Percentiles rank a stretch among this genome's conserved stretches.
Evolutionary conservation across 2,797 vertebrate species (phyloP).

Genomic region (Fistularia commersonii): DNA sequence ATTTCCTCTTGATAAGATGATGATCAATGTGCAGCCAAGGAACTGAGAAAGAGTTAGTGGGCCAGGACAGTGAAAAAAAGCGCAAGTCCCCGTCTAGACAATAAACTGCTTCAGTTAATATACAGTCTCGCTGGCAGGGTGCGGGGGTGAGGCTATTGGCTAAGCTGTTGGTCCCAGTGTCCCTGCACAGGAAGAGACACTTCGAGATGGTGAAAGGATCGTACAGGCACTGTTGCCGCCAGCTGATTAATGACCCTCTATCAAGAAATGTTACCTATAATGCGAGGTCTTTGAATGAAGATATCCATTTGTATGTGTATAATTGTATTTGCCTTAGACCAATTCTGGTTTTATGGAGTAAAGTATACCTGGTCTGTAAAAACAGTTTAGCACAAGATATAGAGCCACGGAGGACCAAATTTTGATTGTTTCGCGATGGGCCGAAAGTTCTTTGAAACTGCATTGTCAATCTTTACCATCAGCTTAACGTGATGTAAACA

Average conservation of each 20-base stretch:
- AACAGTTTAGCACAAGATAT: too few relatives aligned
- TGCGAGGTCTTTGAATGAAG: not conserved
- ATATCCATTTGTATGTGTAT: constrained; percentile 13
- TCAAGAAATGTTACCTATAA: constrained; percentile 30
- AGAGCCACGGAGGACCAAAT: too few relatives aligned
- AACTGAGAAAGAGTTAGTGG: constrained; percentile 32
- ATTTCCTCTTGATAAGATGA: constrained; percentile 32
- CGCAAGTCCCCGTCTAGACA: constrained; percentile 51
- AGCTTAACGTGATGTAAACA: too few relatives aligned
- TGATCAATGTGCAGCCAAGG: constrained; percentile 41
- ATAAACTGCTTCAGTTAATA: constrained; percentile 58
- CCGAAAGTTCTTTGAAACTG: too few relatives aligned
- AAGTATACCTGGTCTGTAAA: too few relatives aligned
- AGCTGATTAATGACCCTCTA: constrained; percentile 52
- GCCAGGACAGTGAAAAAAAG: constrained; percentile 26
- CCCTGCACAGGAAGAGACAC: constrained; percentile 33
- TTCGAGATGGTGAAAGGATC: constrained; percentile 34
- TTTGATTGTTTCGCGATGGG: too few relatives aligned
- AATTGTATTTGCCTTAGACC: too few relatives aligned
- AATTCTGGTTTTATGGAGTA: too few relatives aligned
- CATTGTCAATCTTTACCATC: too few relatives aligned
- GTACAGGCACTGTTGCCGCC: constrained; percentile 29
- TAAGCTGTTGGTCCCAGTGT: constrained; percentile 38
- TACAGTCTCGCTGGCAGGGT: constrained; percentile 26
- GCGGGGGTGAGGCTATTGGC: constrained; percentile 6